Base-by-base conservation (phyloP, 2,797 vertebrate species). In the Potorous gilbertii region DNA sequence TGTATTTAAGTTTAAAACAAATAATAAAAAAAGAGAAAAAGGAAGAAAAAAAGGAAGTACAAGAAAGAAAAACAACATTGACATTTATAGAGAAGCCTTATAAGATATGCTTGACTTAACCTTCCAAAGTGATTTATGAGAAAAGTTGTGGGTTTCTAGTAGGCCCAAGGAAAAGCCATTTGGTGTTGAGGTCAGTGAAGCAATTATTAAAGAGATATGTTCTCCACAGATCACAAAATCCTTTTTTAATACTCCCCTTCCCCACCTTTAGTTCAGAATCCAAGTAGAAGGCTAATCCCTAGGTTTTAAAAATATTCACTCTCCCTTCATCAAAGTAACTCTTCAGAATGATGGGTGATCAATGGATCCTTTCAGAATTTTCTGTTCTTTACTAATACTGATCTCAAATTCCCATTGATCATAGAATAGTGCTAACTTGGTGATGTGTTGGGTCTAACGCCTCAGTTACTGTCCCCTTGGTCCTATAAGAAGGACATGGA, bases 341-440 rank as follows among this genome's bases (percentile, higher is more conserved):
- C 91, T 94, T n/a, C 55, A 10, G 0, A 3, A 16, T 28, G 81
- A 66, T 55, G 21, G 1, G 0, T 11, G 55, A 24, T 50, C 9
- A 46, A 10, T 0, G 5, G 55, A 59, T 29, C 55, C 11, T 0
- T 1, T 54, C 10, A 4, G 9, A 56, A 46, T 31, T 31, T 5
- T 34, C 34, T 13, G 3, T 12, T 4, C 5, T 40, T 62, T 12
- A 1, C 8, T 46, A 31, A 28, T 50, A 6, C 1, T 14, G 56
- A 5, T 56, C 54, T 24, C 11, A 27, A n/a, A 54, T n/a, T 13
- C 54, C 40, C 0, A 5, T 27, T 24, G 40, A 11, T 56, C 40
- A 3, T 0, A 0, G 66, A 18, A 92, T 31, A 40, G 0, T 5
- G 90, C 40, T 6, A 27, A 1, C 90, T 0, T 28, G 0, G 5